A percentile compares a stretch with the other conserved stretches of the same genome.
phyloP scores from a whole-genome alignment of 2,888 invertebrate species.

The Aphodius sticticus region DNA sequence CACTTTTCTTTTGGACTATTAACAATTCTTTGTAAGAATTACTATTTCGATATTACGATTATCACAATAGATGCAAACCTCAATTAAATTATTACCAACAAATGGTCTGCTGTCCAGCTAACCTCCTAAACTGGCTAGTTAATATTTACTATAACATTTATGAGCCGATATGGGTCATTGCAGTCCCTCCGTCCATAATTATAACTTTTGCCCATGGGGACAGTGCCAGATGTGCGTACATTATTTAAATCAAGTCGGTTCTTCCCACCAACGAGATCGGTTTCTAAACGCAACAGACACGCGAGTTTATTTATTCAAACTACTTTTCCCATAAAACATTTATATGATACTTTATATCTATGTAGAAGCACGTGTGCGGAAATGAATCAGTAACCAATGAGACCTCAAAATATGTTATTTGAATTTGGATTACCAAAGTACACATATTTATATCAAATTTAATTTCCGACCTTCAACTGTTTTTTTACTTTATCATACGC shows the following conservation, averaged over 20 bases:
- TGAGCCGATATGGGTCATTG: conserved; percentile 41
- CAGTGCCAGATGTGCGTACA: conserved; percentile 48
- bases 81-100: background rate
- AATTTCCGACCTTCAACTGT: too few species aligned
- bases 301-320: conserved; percentile 42
- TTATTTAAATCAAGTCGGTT: conserved; percentile 41
- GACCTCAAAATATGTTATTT: too few species aligned
- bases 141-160: conserved; percentile 41
- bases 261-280: conserved; percentile 34
- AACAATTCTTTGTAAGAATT: too few species aligned
- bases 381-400: too few species aligned
- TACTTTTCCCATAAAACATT: conserved; percentile 10
- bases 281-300: conserved; percentile 40
- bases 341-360: background rate
- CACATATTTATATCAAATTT: too few species aligned
- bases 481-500: too few species aligned
- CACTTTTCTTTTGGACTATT: too few species aligned
- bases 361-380: too few species aligned
- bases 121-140: background rate
- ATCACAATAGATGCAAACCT: background rate
- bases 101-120: background rate
- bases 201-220: conserved; percentile 49
- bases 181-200: conserved; percentile 45
- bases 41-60: too few species aligned
- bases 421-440: too few species aligned